A percentile compares a stretch with the other conserved stretches of the same genome.
These are phyloP conservation scores for Alsophila aescularia DNA, from an alignment of 2,888 invertebrate species.

Conservation along the genomic window DNA sequence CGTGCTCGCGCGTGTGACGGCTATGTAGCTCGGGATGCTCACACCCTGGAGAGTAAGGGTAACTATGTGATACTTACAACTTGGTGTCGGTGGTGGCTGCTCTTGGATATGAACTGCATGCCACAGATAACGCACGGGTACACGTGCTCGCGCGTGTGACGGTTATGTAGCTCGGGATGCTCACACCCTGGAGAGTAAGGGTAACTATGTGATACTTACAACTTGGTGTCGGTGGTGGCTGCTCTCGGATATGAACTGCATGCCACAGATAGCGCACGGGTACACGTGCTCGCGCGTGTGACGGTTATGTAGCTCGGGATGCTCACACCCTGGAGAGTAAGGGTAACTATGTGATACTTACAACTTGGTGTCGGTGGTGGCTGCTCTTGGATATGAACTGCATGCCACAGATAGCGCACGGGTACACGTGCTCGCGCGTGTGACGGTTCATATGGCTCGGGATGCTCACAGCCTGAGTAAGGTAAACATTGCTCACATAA, in stretches of 20 bases:
- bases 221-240: slow-evolving; percentile 52
- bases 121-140: too few relatives aligned
- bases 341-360: slow-evolving; percentile 37
- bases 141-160: too few relatives aligned
- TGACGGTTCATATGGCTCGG: slow-evolving; percentile 71
- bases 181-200: too few relatives aligned
- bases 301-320: slow-evolving; percentile 69
- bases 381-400: slow-evolving; percentile 61
- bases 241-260: slow-evolving; percentile 59
- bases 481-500: too few relatives aligned
- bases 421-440: slow-evolving; percentile 54
- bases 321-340: slow-evolving; percentile 60
- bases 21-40: too few relatives aligned
- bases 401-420: slow-evolving; percentile 61
- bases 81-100: too few relatives aligned
- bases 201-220: too few relatives aligned
- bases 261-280: slow-evolving; percentile 61
- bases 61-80: too few relatives aligned
- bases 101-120: too few relatives aligned
- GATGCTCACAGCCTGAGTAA: slow-evolving; percentile 63
- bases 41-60: too few relatives aligned
- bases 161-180: too few relatives aligned
- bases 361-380: slow-evolving; percentile 52
- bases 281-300: slow-evolving; percentile 61
- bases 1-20: too few relatives aligned